phyloP scores from a whole-genome alignment of 1,140 invertebrate species.

The Micrasema minimum region DNA sequence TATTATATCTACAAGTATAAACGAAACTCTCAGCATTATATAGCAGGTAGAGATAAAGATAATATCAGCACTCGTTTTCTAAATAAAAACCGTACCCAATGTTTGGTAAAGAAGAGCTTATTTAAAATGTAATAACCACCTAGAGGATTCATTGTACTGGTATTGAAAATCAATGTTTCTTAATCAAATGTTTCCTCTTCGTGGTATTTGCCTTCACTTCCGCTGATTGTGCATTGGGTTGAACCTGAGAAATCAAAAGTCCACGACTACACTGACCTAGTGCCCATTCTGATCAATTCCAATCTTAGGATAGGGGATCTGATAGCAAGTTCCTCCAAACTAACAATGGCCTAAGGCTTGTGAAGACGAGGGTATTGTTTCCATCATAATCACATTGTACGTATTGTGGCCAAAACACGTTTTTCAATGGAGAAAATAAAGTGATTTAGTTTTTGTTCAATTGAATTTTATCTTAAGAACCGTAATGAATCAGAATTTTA shows the following conservation, averaged over 20 bases:
- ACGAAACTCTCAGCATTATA: no score
- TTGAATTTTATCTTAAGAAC: no score
- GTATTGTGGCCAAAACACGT: slow-evolving; percentile 12
- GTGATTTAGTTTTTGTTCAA: neutral
- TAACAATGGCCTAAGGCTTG: slow-evolving; percentile 43
- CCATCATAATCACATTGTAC: slow-evolving; percentile 21
- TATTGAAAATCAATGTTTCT: neutral
- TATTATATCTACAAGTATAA: no score
- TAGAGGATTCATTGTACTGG: no score
- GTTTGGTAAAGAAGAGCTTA: no score
- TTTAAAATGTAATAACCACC: no score
- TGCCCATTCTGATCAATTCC: slow-evolving; percentile 37
- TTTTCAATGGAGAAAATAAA: slow-evolving; percentile 26
- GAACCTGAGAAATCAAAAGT: slow-evolving; percentile 17
- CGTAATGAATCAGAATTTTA: no score
- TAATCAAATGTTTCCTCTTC: neutral
- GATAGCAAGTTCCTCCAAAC: slow-evolving; percentile 36
- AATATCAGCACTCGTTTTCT: no score
- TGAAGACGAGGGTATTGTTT: slow-evolving; percentile 27
- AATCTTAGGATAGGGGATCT: slow-evolving; percentile 44
- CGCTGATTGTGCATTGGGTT: slow-evolving; percentile 16
- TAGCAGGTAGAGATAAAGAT: no score
- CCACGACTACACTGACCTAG: slow-evolving; percentile 43
- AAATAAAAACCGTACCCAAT: no score
- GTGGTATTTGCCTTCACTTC: slow-evolving; percentile 22